phyloP scores from a whole-genome alignment of 1,140 invertebrate genomes.

The Vanessa tameamea region DNA sequence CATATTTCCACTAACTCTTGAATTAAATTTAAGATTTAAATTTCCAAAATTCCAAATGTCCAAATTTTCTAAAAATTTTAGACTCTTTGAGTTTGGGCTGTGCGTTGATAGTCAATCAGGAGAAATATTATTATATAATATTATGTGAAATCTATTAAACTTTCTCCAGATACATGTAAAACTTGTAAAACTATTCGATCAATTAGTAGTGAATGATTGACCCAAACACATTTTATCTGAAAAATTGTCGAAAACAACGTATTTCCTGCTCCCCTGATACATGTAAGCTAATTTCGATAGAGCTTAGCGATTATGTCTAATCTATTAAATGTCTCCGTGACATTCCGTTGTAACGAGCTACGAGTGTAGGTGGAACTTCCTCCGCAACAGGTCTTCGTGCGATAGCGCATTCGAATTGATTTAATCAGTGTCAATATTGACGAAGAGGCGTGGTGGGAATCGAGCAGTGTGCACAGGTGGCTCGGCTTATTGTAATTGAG shows the following conservation, averaged over 20 bases:
- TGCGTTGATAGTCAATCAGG: too few relatives aligned
- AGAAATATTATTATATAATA: too few relatives aligned
- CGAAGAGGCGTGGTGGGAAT: slow-evolving; percentile 56
- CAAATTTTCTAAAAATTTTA: too few relatives aligned
- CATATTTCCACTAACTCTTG: too few relatives aligned
- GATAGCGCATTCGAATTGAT: slow-evolving; percentile 46
- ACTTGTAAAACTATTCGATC: too few relatives aligned
- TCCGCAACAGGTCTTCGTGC: slow-evolving; percentile 38
- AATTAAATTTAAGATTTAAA: too few relatives aligned
- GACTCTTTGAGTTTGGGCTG: too few relatives aligned
- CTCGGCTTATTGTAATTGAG: slow-evolving; percentile 16
- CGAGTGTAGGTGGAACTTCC: slow-evolving; percentile 24
- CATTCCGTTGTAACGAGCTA: background rate
- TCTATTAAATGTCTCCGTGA: background rate
- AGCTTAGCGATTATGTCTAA: background rate
- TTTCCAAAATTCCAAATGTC: too few relatives aligned
- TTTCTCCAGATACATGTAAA: too few relatives aligned
- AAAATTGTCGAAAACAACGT: background rate
- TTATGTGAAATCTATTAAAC: too few relatives aligned
- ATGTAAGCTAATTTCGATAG: slow-evolving; percentile 6
- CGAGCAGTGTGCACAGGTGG: slow-evolving; percentile 68
- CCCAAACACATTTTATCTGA: too few relatives aligned
- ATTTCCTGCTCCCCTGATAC: background rate
- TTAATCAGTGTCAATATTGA: slow-evolving; percentile 74
- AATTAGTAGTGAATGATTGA: too few relatives aligned